These are phyloP conservation scores for Syngnathus acus DNA, from an alignment of 2,797 vertebrate genomes.

Conservation along the genomic window DNA sequence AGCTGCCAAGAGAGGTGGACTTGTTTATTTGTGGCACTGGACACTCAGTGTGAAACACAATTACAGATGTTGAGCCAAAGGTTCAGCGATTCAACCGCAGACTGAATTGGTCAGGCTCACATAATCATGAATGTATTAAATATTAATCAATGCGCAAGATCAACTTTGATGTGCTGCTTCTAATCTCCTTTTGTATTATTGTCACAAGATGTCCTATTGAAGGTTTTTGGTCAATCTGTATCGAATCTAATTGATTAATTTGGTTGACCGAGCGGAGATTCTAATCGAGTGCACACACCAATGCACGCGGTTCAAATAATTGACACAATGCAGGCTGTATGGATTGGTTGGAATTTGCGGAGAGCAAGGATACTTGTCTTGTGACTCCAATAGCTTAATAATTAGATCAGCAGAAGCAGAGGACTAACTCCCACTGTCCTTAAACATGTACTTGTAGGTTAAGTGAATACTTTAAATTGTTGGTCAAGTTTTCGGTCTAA, in stretches of 20 bases:
- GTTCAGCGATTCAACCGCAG: background rate
- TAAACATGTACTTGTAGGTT: background rate
- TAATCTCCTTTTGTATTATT: background rate
- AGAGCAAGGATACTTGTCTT: slow-evolving; percentile 23
- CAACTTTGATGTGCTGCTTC: background rate
- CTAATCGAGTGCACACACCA: too few relatives aligned
- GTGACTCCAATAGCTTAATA: slow-evolving; percentile 33
- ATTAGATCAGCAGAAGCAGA: slow-evolving; percentile 4
- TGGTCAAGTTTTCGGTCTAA: background rate
- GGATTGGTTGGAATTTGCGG: slow-evolving; percentile 8
- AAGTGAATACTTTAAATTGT: background rate
- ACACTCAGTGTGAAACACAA: background rate
- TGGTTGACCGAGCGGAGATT: background rate
- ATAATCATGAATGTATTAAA: too few relatives aligned
- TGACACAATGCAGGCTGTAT: slow-evolving; percentile 34
- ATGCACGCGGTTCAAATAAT: slow-evolving; percentile 11
- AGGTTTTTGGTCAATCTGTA: background rate
- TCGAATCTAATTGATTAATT: background rate
- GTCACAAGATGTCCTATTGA: background rate
- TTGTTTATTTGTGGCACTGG: background rate
- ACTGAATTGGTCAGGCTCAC: background rate
- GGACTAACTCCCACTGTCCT: background rate
- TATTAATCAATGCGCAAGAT: background rate
- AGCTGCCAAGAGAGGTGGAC: slow-evolving; percentile 10
- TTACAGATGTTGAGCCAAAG: background rate